Evolutionary conservation across 2,113 vertebrate genomes (phyloP).

Genomic region (Equus przewalskii): DNA sequence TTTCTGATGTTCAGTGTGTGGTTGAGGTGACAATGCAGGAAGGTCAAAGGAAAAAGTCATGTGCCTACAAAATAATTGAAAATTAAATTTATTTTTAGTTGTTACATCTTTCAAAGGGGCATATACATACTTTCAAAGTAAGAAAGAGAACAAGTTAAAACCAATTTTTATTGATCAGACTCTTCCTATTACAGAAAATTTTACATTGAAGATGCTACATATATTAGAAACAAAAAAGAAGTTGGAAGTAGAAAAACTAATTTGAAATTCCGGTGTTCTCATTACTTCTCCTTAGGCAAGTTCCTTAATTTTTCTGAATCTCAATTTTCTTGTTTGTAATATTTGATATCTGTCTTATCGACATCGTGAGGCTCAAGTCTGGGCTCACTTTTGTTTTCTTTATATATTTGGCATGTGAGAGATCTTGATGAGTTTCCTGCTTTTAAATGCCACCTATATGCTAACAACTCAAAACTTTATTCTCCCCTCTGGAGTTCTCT

Average conservation of each 20-base stretch:
- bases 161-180: neutral
- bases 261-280: slow-evolving; percentile 16
- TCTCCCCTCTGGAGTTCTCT: neutral
- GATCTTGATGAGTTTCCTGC: neutral
- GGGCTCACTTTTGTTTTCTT: neutral
- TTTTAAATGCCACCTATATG: neutral
- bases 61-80: slow-evolving; percentile 8
- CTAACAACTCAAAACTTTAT: neutral
- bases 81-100: neutral
- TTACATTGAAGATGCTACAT: neutral
- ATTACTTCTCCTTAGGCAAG: neutral
- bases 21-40: neutral
- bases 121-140: neutral
- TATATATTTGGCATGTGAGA: neutral
- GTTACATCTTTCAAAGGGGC: neutral
- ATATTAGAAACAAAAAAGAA: neutral
- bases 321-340: neutral
- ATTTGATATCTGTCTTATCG: neutral
- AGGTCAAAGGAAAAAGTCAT: neutral
- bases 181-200: neutral
- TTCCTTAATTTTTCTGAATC: slow-evolving; percentile 8
- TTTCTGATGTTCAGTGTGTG: neutral
- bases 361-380: neutral
- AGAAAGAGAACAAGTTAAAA: neutral
- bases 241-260: neutral